These are phyloP conservation scores for Trachelipus rathkii DNA, from an alignment of 1,140 invertebrate genomes.

Conservation along the genomic window DNA sequence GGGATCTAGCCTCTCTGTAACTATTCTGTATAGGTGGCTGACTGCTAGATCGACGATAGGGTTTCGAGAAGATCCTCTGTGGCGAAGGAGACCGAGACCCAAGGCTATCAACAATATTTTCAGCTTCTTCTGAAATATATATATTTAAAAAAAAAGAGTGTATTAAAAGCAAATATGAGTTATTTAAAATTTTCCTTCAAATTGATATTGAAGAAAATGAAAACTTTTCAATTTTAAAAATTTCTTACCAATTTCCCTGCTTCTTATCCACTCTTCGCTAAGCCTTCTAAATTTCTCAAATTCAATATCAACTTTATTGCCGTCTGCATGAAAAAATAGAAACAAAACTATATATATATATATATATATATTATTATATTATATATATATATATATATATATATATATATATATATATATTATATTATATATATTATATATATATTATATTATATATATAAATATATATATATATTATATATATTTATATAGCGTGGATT, in stretches of 20 bases:
- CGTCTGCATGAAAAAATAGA: not conserved
- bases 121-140: conserved; percentile 1
- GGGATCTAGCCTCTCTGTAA: not conserved
- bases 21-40: not conserved
- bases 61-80: not conserved
- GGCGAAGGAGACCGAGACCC: not conserved
- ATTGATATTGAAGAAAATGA: too few relatives aligned
- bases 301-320: not conserved
- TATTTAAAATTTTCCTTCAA: too few relatives aligned
- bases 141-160: too few relatives aligned
- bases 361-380: conserved; percentile 2
- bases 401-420: not conserved
- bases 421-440: not conserved
- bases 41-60: not conserved
- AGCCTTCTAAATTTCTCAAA: not conserved
- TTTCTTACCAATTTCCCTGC: conserved; percentile 2
- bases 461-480: conserved; percentile 11
- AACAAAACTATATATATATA: conserved; percentile 2
- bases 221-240: too few relatives aligned
- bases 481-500: not conserved
- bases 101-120: not conserved
- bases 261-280: conserved; percentile 2
- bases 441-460: not conserved
- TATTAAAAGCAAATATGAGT: too few relatives aligned
- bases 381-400: not conserved